Evolutionary conservation across 2,888 invertebrate genomes (phyloP).

Genomic region (Tipula confusa): DNA sequence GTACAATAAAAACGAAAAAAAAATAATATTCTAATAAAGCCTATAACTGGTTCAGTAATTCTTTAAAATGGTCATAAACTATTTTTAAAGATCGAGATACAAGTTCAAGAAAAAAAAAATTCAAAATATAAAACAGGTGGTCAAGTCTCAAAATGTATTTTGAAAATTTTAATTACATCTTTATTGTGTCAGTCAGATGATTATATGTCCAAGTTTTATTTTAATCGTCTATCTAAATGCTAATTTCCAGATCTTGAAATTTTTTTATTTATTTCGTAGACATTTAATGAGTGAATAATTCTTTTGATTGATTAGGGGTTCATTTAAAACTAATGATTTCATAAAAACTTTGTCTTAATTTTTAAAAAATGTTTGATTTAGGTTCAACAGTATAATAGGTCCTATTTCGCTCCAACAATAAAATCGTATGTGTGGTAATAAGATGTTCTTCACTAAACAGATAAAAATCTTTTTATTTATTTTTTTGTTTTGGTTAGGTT

Average conservation of each 20-base stretch:
- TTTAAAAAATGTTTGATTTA: background rate
- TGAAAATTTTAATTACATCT: background rate
- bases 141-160: background rate
- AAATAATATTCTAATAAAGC: too few relatives aligned
- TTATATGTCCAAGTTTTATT: background rate
- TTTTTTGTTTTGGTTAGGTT: background rate
- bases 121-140: background rate
- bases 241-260: background rate
- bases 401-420: background rate
- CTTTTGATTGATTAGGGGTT: constrained; percentile 26
- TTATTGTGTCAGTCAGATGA: constrained; percentile 1
- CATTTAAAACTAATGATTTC: constrained; percentile 26
- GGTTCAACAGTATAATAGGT: background rate
- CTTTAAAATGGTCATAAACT: background rate
- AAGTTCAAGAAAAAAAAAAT: background rate
- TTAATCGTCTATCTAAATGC: constrained; percentile 3
- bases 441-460: background rate
- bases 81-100: background rate
- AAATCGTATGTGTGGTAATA: background rate
- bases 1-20: too few relatives aligned
- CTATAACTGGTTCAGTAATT: background rate
- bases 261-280: background rate
- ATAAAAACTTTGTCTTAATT: background rate
- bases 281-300: constrained; percentile 25
- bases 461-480: background rate